Base-by-base conservation (phyloP, 2,888 invertebrate species). In the Lypha dubia region DNA sequence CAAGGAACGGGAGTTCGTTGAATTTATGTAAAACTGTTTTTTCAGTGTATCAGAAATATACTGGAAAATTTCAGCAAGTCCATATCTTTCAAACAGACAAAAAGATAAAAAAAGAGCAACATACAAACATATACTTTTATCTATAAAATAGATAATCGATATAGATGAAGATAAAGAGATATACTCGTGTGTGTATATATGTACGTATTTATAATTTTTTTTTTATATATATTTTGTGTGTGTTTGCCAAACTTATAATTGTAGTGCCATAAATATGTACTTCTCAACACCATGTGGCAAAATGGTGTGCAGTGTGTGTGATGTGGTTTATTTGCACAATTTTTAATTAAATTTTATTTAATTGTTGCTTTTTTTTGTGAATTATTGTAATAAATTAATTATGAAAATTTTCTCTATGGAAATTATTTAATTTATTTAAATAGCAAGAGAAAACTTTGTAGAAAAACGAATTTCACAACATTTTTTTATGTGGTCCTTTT, bases 281-380 rank as follows among this genome's bases (percentile, higher is more conserved):
- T 76, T 76, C 79, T 76, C 49, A 76, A 62, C 79, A 84, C 73
- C 60, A 22, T 71, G 58, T 49, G 79, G 58, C 67, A 65, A 75
- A 75, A 83, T 62, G 41, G 53, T 11, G 17, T n/a, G n/a, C n/a
- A n/a, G n/a, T n/a, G n/a, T n/a, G 15, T 49, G 58, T 22, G 51
- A 60, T 71, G 75, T 63, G 20, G 22, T 56, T 70, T 60, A 44
- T 75, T 71, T 79, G 75, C 41, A 58, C 32, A 79, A 79, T 71
- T 70, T 84, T 65, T 84, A 75, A 83, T 79, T 79, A 79, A 83
- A 58, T 60, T 32, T 58, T 38, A 17, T 22, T 17, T 51, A 17
- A 20, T 41, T 56, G 28, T 53, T 53, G 22, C 49, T 20, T 20
- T 15, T 22, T 3, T 15, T 22, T 3, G 32, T 35, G 15, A 17